A percentile compares a stretch with the other conserved stretches of the same genome.
These are phyloP conservation scores for Schizaphis graminum DNA, from an alignment of 2,888 invertebrate species.

Conservation along the genomic window DNA sequence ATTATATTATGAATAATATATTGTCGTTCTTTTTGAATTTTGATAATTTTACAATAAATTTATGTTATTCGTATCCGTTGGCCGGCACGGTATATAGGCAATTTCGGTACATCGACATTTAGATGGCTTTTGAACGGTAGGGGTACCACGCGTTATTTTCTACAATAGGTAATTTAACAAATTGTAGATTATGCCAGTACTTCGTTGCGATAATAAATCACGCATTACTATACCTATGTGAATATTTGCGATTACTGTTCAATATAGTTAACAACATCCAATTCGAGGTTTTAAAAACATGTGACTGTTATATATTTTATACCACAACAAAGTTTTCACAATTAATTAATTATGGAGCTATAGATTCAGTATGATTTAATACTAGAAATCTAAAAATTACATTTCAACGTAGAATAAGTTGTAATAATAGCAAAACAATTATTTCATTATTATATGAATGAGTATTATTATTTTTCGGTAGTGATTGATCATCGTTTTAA, in stretches of 20 bases:
- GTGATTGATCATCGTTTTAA: background rate
- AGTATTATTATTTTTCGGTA: background rate
- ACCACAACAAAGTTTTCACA: background rate
- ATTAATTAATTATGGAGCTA: background rate
- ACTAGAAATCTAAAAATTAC: background rate
- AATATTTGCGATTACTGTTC: background rate
- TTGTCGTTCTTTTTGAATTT: background rate
- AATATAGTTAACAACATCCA: background rate
- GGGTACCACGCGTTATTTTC: background rate
- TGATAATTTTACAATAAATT: background rate
- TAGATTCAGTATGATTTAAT: background rate
- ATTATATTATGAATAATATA: background rate
- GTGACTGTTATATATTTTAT: background rate
- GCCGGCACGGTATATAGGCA: background rate
- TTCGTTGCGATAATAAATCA: background rate
- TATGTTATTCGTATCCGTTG: background rate
- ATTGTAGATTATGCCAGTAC: background rate
- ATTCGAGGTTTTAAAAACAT: background rate
- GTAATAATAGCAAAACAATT: background rate
- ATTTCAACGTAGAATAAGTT: background rate
- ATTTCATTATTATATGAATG: background rate
- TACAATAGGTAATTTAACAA: background rate
- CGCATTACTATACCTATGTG: background rate
- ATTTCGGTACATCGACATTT: constrained; percentile 12
- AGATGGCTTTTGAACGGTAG: background rate